Conservation (phyloP, 2,888 invertebrate genomes). For the Bellardia bayeri region DNA sequence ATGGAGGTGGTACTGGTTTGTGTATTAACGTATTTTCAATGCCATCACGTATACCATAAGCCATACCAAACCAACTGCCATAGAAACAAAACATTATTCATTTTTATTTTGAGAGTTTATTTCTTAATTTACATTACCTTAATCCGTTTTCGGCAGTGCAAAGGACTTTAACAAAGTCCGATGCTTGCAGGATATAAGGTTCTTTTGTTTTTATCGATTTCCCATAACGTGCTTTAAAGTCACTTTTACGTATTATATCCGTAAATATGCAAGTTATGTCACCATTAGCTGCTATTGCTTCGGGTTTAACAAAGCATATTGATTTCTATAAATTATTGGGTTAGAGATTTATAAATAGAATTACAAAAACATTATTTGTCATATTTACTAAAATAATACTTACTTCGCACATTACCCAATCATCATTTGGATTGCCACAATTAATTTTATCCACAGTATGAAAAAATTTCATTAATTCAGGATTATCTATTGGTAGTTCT, state of each 20-base stretch:
- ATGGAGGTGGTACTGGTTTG: conserved; percentile 57
- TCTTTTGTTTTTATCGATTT: conserved; percentile 85
- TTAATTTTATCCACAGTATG: conserved; percentile 86
- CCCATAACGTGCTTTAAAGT: conserved; percentile 86
- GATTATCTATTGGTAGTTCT: conserved; percentile 87
- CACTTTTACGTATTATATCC: conserved; percentile 89
- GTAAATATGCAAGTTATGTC: conserved; percentile 86
- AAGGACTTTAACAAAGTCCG: conserved; percentile 89
- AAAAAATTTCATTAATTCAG: conserved; percentile 90
- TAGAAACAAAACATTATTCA: conserved; percentile 11
- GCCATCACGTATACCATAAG: conserved; percentile 86
- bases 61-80: conserved; percentile 87
- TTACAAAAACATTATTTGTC: background rate
- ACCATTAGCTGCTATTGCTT: conserved; percentile 79
- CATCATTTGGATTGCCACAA: conserved; percentile 86
- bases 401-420: conserved; percentile 93
- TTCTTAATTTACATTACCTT: conserved; percentile 74
- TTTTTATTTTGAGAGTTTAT: background rate
- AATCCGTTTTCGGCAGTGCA: conserved; percentile 85
- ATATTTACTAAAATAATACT: conserved; percentile 71
- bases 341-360: background rate
- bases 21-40: conserved; percentile 79
- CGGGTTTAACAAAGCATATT: conserved; percentile 82
- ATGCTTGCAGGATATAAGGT: conserved; percentile 87
- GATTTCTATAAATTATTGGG: conserved; percentile 79